A percentile compares a stretch with the other conserved stretches of the same genome.
Conservation (phyloP, 2,888 invertebrate genomes). For the Campoletis raptor region DNA sequence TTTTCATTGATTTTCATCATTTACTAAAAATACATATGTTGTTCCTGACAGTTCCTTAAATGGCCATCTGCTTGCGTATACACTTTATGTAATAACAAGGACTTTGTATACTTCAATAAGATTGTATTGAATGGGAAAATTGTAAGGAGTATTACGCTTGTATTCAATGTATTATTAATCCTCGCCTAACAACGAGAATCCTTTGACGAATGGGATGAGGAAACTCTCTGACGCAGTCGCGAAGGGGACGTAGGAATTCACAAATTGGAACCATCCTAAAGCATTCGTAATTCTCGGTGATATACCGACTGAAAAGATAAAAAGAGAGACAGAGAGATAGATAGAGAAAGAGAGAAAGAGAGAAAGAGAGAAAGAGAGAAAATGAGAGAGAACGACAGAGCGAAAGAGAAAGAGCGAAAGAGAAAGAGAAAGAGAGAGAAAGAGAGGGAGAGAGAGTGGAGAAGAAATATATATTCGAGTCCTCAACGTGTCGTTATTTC, state of each 20-base stretch:
- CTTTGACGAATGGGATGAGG: slow-evolving; percentile 60
- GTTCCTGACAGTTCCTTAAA: too few relatives aligned
- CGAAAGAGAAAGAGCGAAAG: slow-evolving; percentile 13
- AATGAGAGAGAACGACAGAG: slow-evolving; percentile 24
- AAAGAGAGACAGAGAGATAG: slow-evolving; percentile 25
- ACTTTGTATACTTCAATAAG: slow-evolving; percentile 58
- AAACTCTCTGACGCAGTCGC: slow-evolving; percentile 64
- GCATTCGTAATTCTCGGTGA: slow-evolving; percentile 74
- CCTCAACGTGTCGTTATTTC: slow-evolving; percentile 53
- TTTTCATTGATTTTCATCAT: too few relatives aligned
- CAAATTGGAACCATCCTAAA: slow-evolving; percentile 74
- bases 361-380: slow-evolving; percentile 26
- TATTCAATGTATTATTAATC: slow-evolving; percentile 79
- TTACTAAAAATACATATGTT: too few relatives aligned
- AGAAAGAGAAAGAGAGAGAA: slow-evolving; percentile 29
- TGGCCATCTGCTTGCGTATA: slow-evolving; percentile 42
- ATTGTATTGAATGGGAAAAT: slow-evolving; percentile 51
- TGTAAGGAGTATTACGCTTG: slow-evolving; percentile 43
- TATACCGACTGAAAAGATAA: slow-evolving; percentile 43
- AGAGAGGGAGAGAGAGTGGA: slow-evolving; percentile 14
- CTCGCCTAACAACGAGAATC: slow-evolving; percentile 76
- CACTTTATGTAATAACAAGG: slow-evolving; percentile 6
- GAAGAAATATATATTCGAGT: slow-evolving; percentile 48
- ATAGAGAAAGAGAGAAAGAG: slow-evolving; percentile 8
- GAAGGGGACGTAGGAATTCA: slow-evolving; percentile 73